These are phyloP conservation scores for Drosophila anceps DNA, from an alignment of 2,888 invertebrate genomes.

Conservation along the genomic window DNA sequence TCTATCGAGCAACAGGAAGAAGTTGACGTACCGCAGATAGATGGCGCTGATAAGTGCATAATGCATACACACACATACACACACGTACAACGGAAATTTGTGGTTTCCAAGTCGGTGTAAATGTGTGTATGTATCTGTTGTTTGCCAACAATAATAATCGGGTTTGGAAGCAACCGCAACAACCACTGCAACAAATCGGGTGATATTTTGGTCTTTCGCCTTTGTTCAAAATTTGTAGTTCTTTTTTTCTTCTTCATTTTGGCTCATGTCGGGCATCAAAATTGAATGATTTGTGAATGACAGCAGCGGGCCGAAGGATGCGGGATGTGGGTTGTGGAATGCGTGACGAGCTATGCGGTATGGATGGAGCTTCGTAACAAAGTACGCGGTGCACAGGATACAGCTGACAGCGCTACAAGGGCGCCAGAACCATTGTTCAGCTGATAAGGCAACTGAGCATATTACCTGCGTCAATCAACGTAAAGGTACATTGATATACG, in stretches of 20 bases:
- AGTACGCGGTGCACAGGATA: conserved; percentile 33
- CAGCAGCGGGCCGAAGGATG: conserved; percentile 19
- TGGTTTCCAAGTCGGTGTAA: conserved; percentile 35
- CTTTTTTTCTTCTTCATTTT: conserved; percentile 15
- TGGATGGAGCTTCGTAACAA: conserved; percentile 17
- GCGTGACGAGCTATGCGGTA: neutral
- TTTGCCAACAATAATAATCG: conserved; percentile 57
- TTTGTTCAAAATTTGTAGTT: conserved; percentile 54
- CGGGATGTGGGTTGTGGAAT: neutral
- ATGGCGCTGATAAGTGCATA: conserved; percentile 75
- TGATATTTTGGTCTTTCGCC: conserved; percentile 33
- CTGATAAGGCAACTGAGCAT: conserved; percentile 65
- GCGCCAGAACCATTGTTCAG: conserved; percentile 60
- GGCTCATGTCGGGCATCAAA: conserved; percentile 41
- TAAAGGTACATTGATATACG: conserved; percentile 35
- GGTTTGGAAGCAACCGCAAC: conserved; percentile 54
- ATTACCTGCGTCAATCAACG: conserved; percentile 68
- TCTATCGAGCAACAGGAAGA: conserved; percentile 61
- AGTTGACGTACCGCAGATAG: conserved; percentile 69
- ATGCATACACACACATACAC: conserved; percentile 54
- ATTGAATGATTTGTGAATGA: conserved; percentile 60
- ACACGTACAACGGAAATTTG: conserved; percentile 63
- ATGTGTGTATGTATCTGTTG: conserved; percentile 27
- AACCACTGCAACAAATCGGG: conserved; percentile 29
- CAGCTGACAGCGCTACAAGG: conserved; percentile 47